A percentile compares a stretch with the other conserved stretches of the same genome.
These are phyloP conservation scores for Sebastes cheni DNA, from an alignment of 2,797 vertebrate species.

Conservation along the genomic window DNA sequence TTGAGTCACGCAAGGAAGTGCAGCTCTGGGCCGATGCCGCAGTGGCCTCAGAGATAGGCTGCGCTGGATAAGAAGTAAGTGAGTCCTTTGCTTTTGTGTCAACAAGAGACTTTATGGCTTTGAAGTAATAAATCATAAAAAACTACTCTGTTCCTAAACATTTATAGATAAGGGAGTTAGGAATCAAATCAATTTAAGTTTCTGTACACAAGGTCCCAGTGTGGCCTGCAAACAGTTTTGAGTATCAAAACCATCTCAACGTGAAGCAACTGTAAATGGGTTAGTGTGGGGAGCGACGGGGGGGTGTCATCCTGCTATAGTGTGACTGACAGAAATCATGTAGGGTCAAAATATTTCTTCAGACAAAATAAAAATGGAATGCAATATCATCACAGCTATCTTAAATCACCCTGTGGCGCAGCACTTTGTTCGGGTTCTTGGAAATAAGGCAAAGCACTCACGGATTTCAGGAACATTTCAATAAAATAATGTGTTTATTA, in stretches of 20 bases:
- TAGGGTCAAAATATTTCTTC: slow-evolving; percentile 13
- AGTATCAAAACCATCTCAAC: slow-evolving; percentile 81
- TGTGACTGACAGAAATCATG: slow-evolving; percentile 47
- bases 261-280: slow-evolving; percentile 82
- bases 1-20: slow-evolving; percentile 63
- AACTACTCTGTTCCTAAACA: slow-evolving; percentile 84
- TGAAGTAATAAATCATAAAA: slow-evolving; percentile 92
- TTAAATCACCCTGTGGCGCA: slow-evolving; percentile 10
- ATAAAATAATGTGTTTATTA: background rate
- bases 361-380: slow-evolving; percentile 4
- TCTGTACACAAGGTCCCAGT: slow-evolving; percentile 79
- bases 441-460: background rate
- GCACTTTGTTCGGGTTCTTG: background rate
- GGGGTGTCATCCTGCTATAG: slow-evolving; percentile 37
- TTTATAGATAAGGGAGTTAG: slow-evolving; percentile 88
- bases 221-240: slow-evolving; percentile 76
- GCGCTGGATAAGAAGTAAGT: slow-evolving; percentile 70
- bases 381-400: background rate
- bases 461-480: background rate
- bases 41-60: slow-evolving; percentile 74
- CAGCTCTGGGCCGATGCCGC: slow-evolving; percentile 54
- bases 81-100: slow-evolving; percentile 77
- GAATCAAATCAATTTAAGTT: slow-evolving; percentile 89
- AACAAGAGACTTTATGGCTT: slow-evolving; percentile 84
- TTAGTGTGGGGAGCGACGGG: slow-evolving; percentile 48